Evolutionary conservation across 2,888 invertebrate genomes (phyloP).

Genomic region (Allacma fusca): DNA sequence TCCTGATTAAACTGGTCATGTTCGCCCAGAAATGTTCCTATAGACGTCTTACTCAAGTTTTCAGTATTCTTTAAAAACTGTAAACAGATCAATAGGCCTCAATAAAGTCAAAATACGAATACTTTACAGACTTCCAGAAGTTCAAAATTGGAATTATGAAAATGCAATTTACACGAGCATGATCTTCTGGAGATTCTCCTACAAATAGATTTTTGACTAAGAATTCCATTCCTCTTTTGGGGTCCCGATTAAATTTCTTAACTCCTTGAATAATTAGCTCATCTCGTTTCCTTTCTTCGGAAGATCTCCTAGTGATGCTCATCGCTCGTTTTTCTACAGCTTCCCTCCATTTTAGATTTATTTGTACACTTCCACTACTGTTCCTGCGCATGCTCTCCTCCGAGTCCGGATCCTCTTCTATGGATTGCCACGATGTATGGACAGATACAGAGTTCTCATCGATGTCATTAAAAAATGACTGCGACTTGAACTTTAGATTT

Average conservation of each 20-base stretch:
- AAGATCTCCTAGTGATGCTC: not conserved
- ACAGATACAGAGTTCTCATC: not conserved
- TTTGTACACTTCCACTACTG: conserved; percentile 18
- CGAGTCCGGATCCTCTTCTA: not conserved
- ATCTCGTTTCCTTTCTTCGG: conserved; percentile 59
- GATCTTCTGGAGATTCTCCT: conserved; percentile 62
- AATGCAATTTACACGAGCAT: conserved; percentile 42
- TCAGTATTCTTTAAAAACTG: conserved; percentile 65
- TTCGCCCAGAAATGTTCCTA: conserved; percentile 70
- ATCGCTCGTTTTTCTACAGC: not conserved
- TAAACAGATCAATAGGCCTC: not conserved
- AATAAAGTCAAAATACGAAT: too few species aligned
- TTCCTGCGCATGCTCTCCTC: not conserved
- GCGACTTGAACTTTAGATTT: not conserved
- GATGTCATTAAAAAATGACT: not conserved
- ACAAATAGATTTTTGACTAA: conserved; percentile 66
- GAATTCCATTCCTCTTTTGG: conserved; percentile 68
- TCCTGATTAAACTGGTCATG: conserved; percentile 67
- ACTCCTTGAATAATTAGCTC: conserved; percentile 64
- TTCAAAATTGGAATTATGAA: not conserved
- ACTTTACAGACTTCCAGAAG: not conserved
- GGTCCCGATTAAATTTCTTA: conserved; percentile 70
- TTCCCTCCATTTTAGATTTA: conserved; percentile 20
- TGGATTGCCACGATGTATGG: not conserved
- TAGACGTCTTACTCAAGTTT: conserved; percentile 68